phyloP scores from a whole-genome alignment of 2,113 vertebrate species.

The Myrmophylax atrothorax region DNA sequence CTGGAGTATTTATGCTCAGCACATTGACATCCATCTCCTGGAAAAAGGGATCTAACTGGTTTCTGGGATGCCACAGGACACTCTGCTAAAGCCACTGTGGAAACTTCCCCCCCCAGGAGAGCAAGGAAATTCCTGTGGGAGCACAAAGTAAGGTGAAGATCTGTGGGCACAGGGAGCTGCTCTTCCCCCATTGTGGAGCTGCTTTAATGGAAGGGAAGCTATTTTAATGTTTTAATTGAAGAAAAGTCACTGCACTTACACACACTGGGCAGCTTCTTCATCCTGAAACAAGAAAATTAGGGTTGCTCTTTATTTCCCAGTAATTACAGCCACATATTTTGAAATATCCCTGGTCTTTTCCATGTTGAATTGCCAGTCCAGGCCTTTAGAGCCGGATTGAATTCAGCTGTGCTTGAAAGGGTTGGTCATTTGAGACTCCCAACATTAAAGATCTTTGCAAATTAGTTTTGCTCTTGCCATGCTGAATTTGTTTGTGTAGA shows the following conservation, averaged over 20 bases:
- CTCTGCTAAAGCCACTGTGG: neutral
- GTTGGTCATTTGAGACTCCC: neutral
- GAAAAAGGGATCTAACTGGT: neutral
- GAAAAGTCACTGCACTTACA: neutral
- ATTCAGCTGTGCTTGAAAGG: constrained; percentile 17
- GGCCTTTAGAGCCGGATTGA: neutral
- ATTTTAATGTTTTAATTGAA: too few relatives aligned
- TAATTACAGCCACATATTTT: neutral
- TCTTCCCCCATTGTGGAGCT: constrained; percentile 17
- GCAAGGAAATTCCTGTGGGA: constrained; percentile 2
- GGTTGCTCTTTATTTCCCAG: neutral
- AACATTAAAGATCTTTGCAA: constrained; percentile 27
- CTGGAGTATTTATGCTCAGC: neutral
- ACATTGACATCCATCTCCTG: neutral
- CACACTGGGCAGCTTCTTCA: neutral
- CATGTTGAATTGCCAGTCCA: neutral
- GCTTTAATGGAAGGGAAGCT: constrained; percentile 16
- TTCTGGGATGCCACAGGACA: neutral
- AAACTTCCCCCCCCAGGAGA: neutral
- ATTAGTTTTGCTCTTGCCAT: constrained; percentile 34
- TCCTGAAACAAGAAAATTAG: neutral
- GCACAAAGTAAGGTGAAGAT: constrained; percentile 27
- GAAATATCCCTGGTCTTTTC: neutral
- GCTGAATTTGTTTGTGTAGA: constrained; percentile 41
- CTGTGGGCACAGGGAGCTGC: neutral